Percentiles rank a stretch among this genome's conserved stretches.
phyloP scores from a whole-genome alignment of 2,888 invertebrate species.

The Drosophila pegasa region DNA sequence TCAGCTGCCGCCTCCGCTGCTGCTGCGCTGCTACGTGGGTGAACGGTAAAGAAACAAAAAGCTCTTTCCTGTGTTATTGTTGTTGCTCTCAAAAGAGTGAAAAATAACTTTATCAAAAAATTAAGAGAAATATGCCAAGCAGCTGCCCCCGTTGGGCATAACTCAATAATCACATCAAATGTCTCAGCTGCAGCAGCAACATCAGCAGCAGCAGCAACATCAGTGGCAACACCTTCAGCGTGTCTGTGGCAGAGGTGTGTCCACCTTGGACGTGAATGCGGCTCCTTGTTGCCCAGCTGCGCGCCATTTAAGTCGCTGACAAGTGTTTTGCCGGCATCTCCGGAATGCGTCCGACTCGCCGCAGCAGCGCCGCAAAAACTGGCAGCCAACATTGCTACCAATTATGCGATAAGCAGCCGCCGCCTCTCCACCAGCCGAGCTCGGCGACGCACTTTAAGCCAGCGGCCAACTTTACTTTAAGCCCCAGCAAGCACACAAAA shows the following conservation, averaged over 20 bases:
- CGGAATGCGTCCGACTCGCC: conserved; percentile 67
- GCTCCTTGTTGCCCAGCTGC: conserved; percentile 69
- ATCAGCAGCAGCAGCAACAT: conserved; percentile 35
- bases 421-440: conserved; percentile 53
- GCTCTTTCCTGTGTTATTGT: conserved; percentile 12
- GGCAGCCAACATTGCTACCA: conserved; percentile 77
- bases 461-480: conserved; percentile 40
- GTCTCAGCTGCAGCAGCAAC: conserved; percentile 56
- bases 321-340: conserved; percentile 77
- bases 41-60: conserved; percentile 30
- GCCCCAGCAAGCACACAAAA: conserved; percentile 38
- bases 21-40: conserved; percentile 23
- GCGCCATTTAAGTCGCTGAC: conserved; percentile 79
- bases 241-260: conserved; percentile 61
- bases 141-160: conserved; percentile 78
- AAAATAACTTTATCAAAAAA: conserved; percentile 74
- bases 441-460: conserved; percentile 56
- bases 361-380: conserved; percentile 60
- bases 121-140: conserved; percentile 75
- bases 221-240: conserved; percentile 40
- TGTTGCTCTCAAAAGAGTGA: conserved; percentile 1
- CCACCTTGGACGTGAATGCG: conserved; percentile 51
- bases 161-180: conserved; percentile 80
- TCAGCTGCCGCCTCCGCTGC: conserved; percentile 46
- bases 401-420: conserved; percentile 73